phyloP scores from a whole-genome alignment of 1,140 invertebrate species.

The honey bee (Apis mellifera) region DNA sequence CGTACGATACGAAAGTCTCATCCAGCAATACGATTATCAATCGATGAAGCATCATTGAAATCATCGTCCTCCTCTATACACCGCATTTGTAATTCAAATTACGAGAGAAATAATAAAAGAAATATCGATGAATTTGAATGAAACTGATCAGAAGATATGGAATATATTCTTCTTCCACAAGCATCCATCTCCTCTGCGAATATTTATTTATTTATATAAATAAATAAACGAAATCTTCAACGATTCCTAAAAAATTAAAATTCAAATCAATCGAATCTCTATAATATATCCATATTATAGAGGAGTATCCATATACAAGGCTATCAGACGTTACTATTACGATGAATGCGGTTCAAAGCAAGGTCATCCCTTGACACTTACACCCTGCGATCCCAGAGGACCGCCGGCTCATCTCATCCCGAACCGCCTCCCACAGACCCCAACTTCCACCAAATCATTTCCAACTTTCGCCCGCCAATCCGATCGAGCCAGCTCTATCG shows the following conservation, averaged over 20 bases:
- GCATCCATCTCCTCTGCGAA: not conserved
- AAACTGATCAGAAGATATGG: not conserved
- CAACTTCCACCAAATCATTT: not conserved
- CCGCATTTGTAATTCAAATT: not conserved
- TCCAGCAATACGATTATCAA: not conserved
- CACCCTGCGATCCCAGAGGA: not conserved
- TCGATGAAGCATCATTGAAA: not conserved
- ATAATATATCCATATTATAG: not conserved
- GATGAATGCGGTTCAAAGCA: not conserved
- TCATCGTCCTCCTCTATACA: too few species aligned
- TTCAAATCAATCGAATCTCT: not conserved
- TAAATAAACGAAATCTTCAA: not conserved
- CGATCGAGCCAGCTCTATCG: too few species aligned
- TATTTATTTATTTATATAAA: not conserved
- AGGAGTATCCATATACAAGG: not conserved
- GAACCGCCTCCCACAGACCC: not conserved
- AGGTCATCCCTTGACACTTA: conserved; percentile 38
- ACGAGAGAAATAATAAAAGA: not conserved
- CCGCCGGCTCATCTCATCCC: not conserved
- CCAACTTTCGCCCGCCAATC: not conserved
- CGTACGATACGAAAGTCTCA: not conserved
- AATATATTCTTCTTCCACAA: not conserved
- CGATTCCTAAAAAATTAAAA: not conserved
- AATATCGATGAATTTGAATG: not conserved
- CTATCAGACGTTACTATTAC: not conserved